These are phyloP conservation scores for Microchrysa polita DNA, from an alignment of 2,888 invertebrate species.

Conservation along the genomic window DNA sequence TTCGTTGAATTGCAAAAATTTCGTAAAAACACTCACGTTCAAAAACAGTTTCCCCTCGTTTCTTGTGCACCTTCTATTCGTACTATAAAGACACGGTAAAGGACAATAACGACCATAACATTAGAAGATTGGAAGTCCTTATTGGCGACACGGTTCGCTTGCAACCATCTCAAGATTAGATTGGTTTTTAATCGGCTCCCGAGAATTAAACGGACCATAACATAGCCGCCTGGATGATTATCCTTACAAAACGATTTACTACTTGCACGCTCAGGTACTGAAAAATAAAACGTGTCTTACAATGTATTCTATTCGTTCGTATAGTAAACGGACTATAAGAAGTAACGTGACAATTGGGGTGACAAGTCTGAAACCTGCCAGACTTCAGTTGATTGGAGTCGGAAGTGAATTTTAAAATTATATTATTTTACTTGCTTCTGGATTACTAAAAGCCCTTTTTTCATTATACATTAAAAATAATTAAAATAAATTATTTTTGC, in stretches of 20 bases:
- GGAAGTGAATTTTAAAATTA: too few species aligned
- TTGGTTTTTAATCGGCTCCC: slow-evolving; percentile 50
- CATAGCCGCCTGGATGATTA: slow-evolving; percentile 47
- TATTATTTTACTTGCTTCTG: too few species aligned
- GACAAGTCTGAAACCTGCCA: too few species aligned
- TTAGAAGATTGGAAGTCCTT: slow-evolving; percentile 49
- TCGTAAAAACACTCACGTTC: slow-evolving; percentile 41
- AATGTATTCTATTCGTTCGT: neutral
- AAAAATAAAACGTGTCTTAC: neutral
- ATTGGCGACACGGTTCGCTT: slow-evolving; percentile 33
- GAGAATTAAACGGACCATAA: slow-evolving; percentile 50
- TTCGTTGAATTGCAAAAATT: slow-evolving; percentile 20
- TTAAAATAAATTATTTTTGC: too few species aligned
- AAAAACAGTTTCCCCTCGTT: neutral
- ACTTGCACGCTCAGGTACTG: slow-evolving; percentile 34
- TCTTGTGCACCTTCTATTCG: neutral
- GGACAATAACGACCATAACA: slow-evolving; percentile 27
- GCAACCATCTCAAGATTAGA: slow-evolving; percentile 46
- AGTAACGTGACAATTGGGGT: too few species aligned
- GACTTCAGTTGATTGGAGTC: neutral
- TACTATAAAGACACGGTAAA: neutral
- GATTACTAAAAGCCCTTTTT: too few species aligned
- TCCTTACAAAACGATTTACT: slow-evolving; percentile 40
- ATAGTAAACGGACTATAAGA: neutral
- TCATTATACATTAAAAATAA: too few species aligned